These are phyloP conservation scores for Vulpes lagopus DNA, from an alignment of 2,113 vertebrate species.

Conservation along the genomic window DNA sequence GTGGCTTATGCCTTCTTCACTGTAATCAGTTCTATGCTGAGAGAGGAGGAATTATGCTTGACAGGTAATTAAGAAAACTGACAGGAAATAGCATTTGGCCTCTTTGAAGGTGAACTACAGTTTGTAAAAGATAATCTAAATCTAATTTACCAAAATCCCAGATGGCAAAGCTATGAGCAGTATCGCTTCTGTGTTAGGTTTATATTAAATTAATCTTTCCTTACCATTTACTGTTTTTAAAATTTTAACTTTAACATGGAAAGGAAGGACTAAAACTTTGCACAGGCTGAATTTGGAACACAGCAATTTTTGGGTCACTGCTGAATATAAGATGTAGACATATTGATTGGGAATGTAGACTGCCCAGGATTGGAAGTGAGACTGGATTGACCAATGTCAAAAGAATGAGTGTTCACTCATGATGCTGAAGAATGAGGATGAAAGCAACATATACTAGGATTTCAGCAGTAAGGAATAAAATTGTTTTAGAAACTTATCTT, in stretches of 20 bases:
- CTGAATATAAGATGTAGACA: neutral
- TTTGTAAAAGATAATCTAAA: slow-evolving; percentile 62
- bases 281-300: neutral
- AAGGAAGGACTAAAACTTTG: neutral
- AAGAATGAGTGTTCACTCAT: neutral
- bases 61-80: slow-evolving; percentile 63
- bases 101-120: slow-evolving; percentile 51
- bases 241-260: neutral
- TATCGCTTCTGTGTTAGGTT: neutral
- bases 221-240: neutral
- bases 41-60: neutral
- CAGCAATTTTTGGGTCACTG: neutral
- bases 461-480: neutral
- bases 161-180: neutral
- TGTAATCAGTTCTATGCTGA: neutral
- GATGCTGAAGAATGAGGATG: neutral
- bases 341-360: neutral
- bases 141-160: slow-evolving; percentile 59
- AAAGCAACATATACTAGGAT: neutral
- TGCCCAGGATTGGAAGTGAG: neutral
- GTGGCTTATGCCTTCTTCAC: neutral
- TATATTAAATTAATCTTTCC: slow-evolving; percentile 37
- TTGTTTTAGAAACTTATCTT: neutral
- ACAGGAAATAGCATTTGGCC: slow-evolving; percentile 23
- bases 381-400: neutral